Base-by-base conservation (phyloP, 2,797 vertebrate species). In the Phalanger gymnotis region DNA sequence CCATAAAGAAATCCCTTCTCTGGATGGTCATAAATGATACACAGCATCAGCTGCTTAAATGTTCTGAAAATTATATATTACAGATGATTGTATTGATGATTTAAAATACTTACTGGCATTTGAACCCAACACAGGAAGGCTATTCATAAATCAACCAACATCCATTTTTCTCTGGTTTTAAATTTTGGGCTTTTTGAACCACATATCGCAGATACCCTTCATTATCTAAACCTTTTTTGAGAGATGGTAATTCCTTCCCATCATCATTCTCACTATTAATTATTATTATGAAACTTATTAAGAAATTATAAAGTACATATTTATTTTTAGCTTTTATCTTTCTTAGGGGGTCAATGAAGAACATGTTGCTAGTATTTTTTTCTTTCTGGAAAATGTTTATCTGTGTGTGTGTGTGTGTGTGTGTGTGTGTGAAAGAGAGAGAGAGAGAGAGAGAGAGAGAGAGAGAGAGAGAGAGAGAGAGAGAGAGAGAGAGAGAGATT, bases 71-170 rank as follows among this genome's bases (percentile, higher is more conserved):
- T 95, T 56, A 0, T 97, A 90, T 96, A 93, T 97, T 98, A 97
- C 98, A 97, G 93, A 94, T 0, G 0, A 92, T 95, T 92, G 92
- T 98, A 98, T 98, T 73, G 96, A 98, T 97, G 97, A 97, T 97
- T 96, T 97, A 30, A 97, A 95, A 96, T 97, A 96, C 53, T 97
- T 95, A 97, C 97, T 92, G 97, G 97, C 95, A 94, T 90, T 97
- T 73, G 96, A 97, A 97, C 96, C 93, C 96, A 98, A 97, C 66
- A 93, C 61, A 97, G 55, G 90, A 96, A 97, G 92, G 91, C 3
- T 55, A 93, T 97, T 98, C 98, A 98, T 98, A 98, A 98, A 98
- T 98, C 96, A 98, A 47, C 94, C 96, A 96, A 94, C 96, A 97
- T 95, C 94, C 93, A 94, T 97, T 97, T 95, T 81, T 94, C 94